Evolutionary conservation across 2,888 invertebrate genomes (phyloP), one percentile per base, ranked within the genome.

Genomic region (Dexiosoma caninum): DNA sequence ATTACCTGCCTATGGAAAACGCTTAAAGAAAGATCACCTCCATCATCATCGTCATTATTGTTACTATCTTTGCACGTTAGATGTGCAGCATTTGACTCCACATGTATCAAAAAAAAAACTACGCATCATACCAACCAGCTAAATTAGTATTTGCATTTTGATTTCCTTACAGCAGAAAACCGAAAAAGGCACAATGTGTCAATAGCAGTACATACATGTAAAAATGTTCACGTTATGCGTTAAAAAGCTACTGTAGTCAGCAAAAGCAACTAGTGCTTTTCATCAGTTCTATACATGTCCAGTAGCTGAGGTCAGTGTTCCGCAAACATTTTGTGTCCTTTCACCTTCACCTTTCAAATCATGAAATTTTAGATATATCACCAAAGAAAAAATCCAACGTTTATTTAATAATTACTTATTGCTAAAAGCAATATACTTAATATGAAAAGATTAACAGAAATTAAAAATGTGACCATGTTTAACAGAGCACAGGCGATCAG

Each of bases 181-280:
- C 23, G n/a, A n/a, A n/a, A 37, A 19, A 32, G 8, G 1, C 21
- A 14, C n/a, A 21, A 53, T 16, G 32, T 40, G 12, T 19, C 10
- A 60, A 42, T 30, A 51, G 40, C 32, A 10, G 27, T 16, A 62
- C 21, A n/a, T n/a, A n/a, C n/a, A n/a, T n/a, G n/a, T n/a, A n/a
- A 44, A 71, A 53, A 30, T 42, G 4, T 51, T 49, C 19, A 71
- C 14, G n/a, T 60, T 19, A 51, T 51, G 32, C 51, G 37, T 2
- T 40, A 44, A 37, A 27, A 30, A 32, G 19, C 16, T 44, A 64
- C 75, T 70, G 79, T 75, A 75, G 75, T 57, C 23, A 51, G 6
- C 37, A 49, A 70, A 75, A 27, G 14, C 23, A 62, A 42, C 51
- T 35, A 69, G 46, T 16, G 51, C 37, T 55, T 64, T 67, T 72